Base-by-base conservation (phyloP, 1,140 invertebrate genomes). In the Dolichoris vasculosae region DNA sequence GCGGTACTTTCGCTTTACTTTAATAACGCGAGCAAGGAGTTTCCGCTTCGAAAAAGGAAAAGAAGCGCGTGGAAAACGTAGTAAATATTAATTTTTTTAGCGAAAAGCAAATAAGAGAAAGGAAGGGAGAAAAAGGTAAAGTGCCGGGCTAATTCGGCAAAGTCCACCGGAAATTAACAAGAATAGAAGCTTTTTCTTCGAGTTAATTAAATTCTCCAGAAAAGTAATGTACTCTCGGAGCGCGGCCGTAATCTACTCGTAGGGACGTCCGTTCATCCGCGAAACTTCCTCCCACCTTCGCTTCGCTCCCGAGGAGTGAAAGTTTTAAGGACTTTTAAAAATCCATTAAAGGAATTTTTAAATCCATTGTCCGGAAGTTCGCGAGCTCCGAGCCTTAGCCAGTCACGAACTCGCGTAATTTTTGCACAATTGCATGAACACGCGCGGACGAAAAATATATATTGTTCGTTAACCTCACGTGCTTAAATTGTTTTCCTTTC, bases 261-360 rank as follows among this genome's bases (percentile, higher is more conserved):
- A 13, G 64, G 64, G 43, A 32, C 23, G 51, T 17, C 48, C 77
- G 38, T 64, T 80, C 84, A 67, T 71, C 71, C 84, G 51, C 78
- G 51, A 76, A 76, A 82, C 78, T 80, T 46, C 9, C 32, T 55
- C 3, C 51, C 76, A 0, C 64, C 26, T 0, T 9, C 43, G 15
- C 32, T 4, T 38, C 20, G 8, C 69, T 43, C 30, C 69, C 1
- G 32, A 46, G 6, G 63, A 59, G 83, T 35, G 23, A 81, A 85
- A 76, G 48, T 85, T 85, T 85, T 85, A 85, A 82, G 78, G 78
- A 85, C 67, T 85, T 85, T 80, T 81, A 75, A 82, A 85, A 76
- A 85, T 76, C 84, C 69, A 85, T 85, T 85, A 82, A 81, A 69
- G 75, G 83, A 85, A 77, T 85, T 85, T 85, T 80, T 80, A 80